A percentile compares a stretch with the other conserved stretches of the same genome.
Conservation (phyloP, 2,113 vertebrate species). For the Ptilonorhynchus violaceus region DNA sequence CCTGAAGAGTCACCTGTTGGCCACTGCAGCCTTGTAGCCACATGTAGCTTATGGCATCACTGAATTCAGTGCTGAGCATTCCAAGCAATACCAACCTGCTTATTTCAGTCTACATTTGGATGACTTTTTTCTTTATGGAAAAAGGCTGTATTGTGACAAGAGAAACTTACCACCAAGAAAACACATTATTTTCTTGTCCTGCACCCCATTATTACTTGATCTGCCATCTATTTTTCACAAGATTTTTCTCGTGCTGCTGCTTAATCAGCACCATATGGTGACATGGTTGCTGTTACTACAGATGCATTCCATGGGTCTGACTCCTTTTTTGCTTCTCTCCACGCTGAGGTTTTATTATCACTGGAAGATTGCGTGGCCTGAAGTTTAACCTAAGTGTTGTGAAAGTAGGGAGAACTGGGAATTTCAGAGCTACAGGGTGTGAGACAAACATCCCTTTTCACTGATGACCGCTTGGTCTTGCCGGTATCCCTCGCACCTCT, state of each 20-base stretch:
- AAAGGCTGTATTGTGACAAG: background rate
- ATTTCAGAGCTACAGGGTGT: background rate
- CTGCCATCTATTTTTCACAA: background rate
- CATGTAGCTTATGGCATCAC: rapidly evolving
- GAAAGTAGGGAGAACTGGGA: background rate
- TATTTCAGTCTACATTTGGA: background rate
- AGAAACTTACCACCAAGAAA: background rate
- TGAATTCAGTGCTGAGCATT: background rate
- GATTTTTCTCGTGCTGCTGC: background rate
- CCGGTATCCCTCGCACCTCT: background rate
- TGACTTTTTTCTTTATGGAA: background rate
- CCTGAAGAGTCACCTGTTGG: background rate
- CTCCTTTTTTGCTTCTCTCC: background rate
- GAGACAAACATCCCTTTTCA: background rate
- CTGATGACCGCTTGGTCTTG: background rate
- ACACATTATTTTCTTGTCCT: slow-evolving; percentile 3
- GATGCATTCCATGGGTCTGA: too few relatives aligned
- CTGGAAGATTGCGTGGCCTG: background rate
- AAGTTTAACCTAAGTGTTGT: background rate
- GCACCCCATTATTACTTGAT: background rate
- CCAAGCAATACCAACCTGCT: background rate
- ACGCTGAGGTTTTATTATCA: background rate
- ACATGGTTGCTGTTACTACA: background rate
- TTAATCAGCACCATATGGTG: background rate
- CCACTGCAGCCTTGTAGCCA: background rate